A percentile compares a stretch with the other conserved stretches of the same genome.
Conservation (phyloP, 64 coral and sea anemone species). For the Actinia tenebrosa region DNA sequence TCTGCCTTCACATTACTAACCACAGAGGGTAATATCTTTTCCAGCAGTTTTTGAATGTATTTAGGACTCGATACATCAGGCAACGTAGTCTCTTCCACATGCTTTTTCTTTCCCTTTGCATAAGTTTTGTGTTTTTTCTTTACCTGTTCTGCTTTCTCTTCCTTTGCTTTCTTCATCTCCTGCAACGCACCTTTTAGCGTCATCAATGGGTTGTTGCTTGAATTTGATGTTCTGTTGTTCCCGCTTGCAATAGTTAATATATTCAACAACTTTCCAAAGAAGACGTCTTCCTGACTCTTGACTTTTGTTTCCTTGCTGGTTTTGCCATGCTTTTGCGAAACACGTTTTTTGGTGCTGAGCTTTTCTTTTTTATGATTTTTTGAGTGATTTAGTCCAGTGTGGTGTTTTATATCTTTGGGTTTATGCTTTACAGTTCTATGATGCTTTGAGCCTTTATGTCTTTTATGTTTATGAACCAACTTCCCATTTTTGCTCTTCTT, state of each 20-base stretch:
- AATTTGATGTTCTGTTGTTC: neutral
- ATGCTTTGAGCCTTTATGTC: neutral
- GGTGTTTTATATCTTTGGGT: neutral
- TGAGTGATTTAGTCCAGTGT: neutral
- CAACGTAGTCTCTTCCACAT: neutral
- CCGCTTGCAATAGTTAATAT: slow-evolving; percentile 41
- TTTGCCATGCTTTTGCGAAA: neutral
- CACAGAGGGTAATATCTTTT: slow-evolving; percentile 62
- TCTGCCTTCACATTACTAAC: slow-evolving; percentile 57
- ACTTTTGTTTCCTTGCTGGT: neutral
- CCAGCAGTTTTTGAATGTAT: slow-evolving; percentile 51
- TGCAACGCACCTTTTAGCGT: slow-evolving; percentile 18
- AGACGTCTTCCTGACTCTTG: slow-evolving; percentile 10
- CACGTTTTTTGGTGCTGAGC: neutral
- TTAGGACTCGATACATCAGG: slow-evolving; percentile 10
- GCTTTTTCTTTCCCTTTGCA: slow-evolving; percentile 14
- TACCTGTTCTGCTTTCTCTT: neutral
- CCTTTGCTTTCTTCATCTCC: slow-evolving; percentile 2
- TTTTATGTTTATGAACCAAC: slow-evolving; percentile 1
- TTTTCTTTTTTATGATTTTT: slow-evolving; percentile 18
- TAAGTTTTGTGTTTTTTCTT: slow-evolving; percentile 5
- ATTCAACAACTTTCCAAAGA: slow-evolving; percentile 61
- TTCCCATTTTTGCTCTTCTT: slow-evolving; percentile 3
- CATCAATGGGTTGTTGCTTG: slow-evolving; percentile 13
- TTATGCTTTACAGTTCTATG: neutral